Conservation (phyloP, 2,888 invertebrate genomes). For the Caradrina kadenii region DNA sequence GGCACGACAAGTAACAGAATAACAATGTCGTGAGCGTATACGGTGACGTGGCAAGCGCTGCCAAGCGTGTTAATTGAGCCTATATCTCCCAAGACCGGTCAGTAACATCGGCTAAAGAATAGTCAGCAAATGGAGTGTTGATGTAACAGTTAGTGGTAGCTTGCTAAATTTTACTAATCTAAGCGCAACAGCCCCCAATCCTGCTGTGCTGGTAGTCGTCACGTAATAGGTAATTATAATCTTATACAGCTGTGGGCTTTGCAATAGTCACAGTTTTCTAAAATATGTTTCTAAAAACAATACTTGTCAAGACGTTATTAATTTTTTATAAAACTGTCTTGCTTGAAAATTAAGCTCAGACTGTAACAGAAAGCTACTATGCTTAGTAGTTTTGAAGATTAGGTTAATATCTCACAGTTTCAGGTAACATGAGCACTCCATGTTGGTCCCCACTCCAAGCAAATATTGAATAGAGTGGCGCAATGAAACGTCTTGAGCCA, state of each 20-base stretch:
- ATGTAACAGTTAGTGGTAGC: no score
- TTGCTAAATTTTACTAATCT: no score
- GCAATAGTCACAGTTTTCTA: neutral
- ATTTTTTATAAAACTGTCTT: no score
- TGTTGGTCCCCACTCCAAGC: neutral
- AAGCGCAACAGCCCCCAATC: no score
- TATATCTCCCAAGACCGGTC: constrained; percentile 1
- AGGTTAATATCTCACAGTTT: neutral
- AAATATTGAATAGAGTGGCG: constrained; percentile 19
- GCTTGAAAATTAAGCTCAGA: no score
- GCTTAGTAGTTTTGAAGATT: neutral
- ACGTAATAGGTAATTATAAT: neutral
- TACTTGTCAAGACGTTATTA: no score
- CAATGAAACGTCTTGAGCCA: constrained; percentile 47
- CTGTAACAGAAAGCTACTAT: neutral
- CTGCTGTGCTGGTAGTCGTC: neutral
- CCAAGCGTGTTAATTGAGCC: constrained; percentile 36
- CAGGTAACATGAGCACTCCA: neutral
- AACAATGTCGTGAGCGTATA: neutral
- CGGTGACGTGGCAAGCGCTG: neutral
- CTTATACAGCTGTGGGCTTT: neutral
- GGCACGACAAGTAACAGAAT: neutral
- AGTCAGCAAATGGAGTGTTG: neutral
- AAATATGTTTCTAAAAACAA: neutral
- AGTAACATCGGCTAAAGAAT: constrained; percentile 7